Evolutionary conservation across 2,888 invertebrate species (phyloP), one percentile per base, ranked within the genome.

Genomic region (Zygaena filipendulae): DNA sequence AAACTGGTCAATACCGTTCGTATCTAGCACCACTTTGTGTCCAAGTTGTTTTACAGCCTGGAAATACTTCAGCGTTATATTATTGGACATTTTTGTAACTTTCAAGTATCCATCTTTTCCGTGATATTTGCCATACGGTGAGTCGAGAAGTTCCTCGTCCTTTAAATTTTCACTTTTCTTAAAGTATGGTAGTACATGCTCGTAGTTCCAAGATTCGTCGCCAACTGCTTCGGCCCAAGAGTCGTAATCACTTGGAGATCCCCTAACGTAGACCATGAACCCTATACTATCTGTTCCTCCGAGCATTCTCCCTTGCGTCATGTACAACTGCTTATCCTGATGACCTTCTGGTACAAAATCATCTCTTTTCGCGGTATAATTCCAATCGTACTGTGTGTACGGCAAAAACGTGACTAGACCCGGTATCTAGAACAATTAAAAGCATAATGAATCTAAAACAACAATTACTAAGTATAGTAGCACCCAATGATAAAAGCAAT

Each of bases 281-380:
- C 83, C 83, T 2, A 81, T 44, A 1, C 67, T 59, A 13, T 83
- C 82, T 1, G 68, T 62, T 1, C 84, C 84, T 21, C 84, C 84
- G 39, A 84, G 57, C 42, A 82, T 66, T 43, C 84, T 86, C 0
- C 87, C 87, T 16, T 82, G 62, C 4, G 84, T 42, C 32, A 48
- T 19, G 13, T 47, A 19, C 53, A 59, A 18, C 53, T 47, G 40
- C 41, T 29, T 54, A 42, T 25, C 58, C 47, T 29, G 47, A 35
- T 5, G 60, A 59, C 37, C 63, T 59, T 6, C 79, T 67, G 34
- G 60, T 53, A 49, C 74, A 81, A 27, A 57, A 52, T 81, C 82
- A 11, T 35, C 33, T 19, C 38, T 10, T 11, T 27, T 19, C 2
- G 37, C 21, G 2, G 19, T 30, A 20, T 27, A 31, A 8, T 29